Evolutionary conservation across 2,113 vertebrate genomes (phyloP).

Genomic region (Crypturellus undulatus): DNA sequence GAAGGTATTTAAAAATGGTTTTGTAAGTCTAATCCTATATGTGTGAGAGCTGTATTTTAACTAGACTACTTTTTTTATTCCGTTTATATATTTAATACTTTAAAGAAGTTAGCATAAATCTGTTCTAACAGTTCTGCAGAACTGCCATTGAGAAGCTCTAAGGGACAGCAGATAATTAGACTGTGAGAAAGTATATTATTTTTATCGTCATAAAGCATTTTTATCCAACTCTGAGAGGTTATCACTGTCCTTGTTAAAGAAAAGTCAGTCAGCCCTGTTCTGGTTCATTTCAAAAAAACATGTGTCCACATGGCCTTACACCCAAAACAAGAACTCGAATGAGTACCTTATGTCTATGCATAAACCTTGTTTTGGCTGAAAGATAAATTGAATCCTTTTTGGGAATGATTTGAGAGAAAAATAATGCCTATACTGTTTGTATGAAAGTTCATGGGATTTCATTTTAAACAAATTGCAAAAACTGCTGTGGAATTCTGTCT

Average conservation of each 20-base stretch:
- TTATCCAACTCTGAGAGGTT: background rate
- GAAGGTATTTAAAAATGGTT: constrained; percentile 80
- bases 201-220: background rate
- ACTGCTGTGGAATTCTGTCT: background rate
- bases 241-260: background rate
- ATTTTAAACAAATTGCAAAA: background rate
- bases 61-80: background rate
- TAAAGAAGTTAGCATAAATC: background rate
- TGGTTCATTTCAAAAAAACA: background rate
- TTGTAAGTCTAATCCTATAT: background rate
- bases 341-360: background rate
- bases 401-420: background rate
- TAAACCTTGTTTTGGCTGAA: background rate
- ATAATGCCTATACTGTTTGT: background rate
- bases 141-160: background rate
- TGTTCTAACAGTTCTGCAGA: background rate
- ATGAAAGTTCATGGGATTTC: background rate
- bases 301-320: background rate
- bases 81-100: background rate
- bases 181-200: background rate
- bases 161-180: background rate
- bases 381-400: background rate
- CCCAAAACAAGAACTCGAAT: background rate
- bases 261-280: background rate
- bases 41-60: background rate